Percentiles rank a stretch among this genome's conserved stretches.
These are phyloP conservation scores for Brenthis daphne DNA, from an alignment of 2,888 invertebrate species.

Conservation along the genomic window DNA sequence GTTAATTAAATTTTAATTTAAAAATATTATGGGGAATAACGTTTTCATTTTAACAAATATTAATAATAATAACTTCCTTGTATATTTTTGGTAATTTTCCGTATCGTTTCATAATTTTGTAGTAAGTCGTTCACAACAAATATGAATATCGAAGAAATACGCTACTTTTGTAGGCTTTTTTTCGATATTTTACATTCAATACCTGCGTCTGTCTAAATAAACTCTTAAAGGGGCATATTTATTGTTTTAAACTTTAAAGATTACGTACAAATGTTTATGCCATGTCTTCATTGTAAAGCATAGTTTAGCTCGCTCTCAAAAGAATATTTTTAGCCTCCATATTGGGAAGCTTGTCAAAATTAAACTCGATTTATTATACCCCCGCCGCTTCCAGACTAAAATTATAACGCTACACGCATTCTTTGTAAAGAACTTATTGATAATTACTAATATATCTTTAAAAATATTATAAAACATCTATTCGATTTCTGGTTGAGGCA, in stretches of 20 bases:
- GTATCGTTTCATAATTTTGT: no score
- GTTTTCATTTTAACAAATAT: background rate
- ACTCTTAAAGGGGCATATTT: no score
- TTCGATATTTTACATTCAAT: no score
- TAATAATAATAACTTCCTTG: no score
- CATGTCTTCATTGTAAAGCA: background rate
- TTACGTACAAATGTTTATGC: background rate
- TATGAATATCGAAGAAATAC: no score
- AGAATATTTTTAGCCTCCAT: conserved; percentile 51
- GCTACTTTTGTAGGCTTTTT: no score
- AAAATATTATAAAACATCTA: background rate
- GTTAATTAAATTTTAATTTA: conserved; percentile 4
- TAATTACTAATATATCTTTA: background rate
- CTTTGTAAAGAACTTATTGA: background rate
- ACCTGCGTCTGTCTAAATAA: no score
- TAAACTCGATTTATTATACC: conserved; percentile 15
- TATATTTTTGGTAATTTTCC: no score
- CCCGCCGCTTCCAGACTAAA: conserved; percentile 42
- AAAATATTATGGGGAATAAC: background rate
- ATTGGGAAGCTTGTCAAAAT: conserved; percentile 42
- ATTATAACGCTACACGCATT: conserved; percentile 32
- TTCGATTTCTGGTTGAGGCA: no score
- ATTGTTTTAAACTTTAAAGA: no score
- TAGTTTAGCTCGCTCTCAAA: conserved; percentile 38
- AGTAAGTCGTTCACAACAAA: no score